Base-by-base conservation (phyloP, 2,113 vertebrate species). In the Otus sunia region DNA sequence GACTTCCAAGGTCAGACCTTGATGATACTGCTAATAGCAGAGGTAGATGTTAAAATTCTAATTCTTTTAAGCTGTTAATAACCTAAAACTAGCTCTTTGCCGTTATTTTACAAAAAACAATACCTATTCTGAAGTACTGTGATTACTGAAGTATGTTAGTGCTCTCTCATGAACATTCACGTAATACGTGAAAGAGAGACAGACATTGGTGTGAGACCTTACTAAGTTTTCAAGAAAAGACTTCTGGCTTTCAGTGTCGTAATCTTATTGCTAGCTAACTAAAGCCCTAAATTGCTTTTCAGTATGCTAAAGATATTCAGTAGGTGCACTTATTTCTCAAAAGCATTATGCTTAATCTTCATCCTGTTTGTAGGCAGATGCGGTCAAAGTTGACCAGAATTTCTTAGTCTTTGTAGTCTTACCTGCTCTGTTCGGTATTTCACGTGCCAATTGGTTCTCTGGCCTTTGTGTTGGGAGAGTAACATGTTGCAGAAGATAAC, bases 271-370 rank as follows among this genome's bases (percentile, higher is more conserved):
- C 47, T 59, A 81, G 43, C 18, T 64, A 78, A 22, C 30, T 89
- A 60, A 96, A 90, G 53, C 58, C 12, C 12, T 64, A 39, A 81
- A 59, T 74, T 0, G 0, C 23, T 41, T 12, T 36, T 74, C 5
- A 2, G 29, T 50, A 23, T 39, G 27, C 64, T 92, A 91, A 78
- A 56, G 87, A 60, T 68, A 56, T 75, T 89, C 27, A 39, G 27
- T 71, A 59, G 11, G 11, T 39, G 12, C 23, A 36, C 34, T 81
- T 86, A 29, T 5, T 92, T 84, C 73, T 87, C 72, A 16, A 49
- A 93, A 93, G 78, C 30, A 9, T 91, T 82, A 39, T 66, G 60
- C 29, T 45, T 75, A 86, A 87, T 94, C 73, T 92, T 95, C 27
- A 82, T 92, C 30, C 37, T 52, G 3, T 64, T 78, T 47, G 21